Conservation (phyloP, 2,888 invertebrate species). For the Rhagonycha fulva region DNA sequence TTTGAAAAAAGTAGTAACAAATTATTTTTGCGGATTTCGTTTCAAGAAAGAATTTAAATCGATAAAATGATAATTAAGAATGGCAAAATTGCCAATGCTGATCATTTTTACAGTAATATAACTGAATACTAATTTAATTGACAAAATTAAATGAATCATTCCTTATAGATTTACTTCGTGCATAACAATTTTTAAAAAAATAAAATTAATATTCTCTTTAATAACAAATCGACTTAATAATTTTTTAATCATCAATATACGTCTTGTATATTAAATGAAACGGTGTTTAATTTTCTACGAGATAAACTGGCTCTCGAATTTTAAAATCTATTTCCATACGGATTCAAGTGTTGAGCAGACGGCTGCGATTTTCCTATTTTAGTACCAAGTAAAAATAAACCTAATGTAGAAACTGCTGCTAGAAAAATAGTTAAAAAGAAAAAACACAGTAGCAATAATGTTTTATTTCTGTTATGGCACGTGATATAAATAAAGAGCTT, state of each 20-base stretch:
- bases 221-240: constrained; percentile 26
- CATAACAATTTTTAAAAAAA: constrained; percentile 22
- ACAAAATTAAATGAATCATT: constrained; percentile 37
- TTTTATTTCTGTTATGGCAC: constrained; percentile 29
- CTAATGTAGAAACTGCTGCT: constrained; percentile 32
- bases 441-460: constrained; percentile 19
- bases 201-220: constrained; percentile 29
- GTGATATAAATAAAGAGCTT: constrained; percentile 7
- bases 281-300: not conserved
- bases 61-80: not conserved
- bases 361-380: constrained; percentile 48
- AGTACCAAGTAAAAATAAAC: constrained; percentile 48
- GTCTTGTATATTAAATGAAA: constrained; percentile 25
- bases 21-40: no score
- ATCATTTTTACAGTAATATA: constrained; percentile 5
- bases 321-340: constrained; percentile 50
- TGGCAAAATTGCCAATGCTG: constrained; percentile 8
- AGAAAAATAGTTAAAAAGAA: constrained; percentile 29
- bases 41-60: not conserved
- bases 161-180: constrained; percentile 27
- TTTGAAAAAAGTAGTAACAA: not conserved
- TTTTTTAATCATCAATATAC: constrained; percentile 32
- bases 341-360: constrained; percentile 46
- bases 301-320: not conserved
- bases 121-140: constrained; percentile 36